Evolutionary conservation across 2,888 invertebrate species (phyloP).

Genomic region (Noctua janthe): DNA sequence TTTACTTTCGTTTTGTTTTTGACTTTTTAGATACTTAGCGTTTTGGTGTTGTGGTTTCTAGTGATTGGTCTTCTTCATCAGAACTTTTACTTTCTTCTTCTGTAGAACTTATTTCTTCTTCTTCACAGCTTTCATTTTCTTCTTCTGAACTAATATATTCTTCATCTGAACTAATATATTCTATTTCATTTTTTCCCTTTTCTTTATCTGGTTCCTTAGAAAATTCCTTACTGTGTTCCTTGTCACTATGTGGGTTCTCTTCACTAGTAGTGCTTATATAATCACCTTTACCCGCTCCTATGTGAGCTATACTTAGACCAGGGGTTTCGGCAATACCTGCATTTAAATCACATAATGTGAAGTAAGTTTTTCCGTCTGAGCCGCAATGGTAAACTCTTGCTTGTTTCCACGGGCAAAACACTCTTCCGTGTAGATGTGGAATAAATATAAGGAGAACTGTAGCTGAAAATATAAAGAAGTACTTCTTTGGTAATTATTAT

Average conservation of each 20-base stretch:
- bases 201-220: not conserved
- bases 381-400: conserved; percentile 37
- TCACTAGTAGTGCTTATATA: conserved; percentile 37
- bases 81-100: not conserved
- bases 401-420: conserved; percentile 39
- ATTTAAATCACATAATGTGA: conserved; percentile 28
- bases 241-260: not conserved
- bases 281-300: conserved; percentile 34
- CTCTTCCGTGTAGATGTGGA: conserved; percentile 4
- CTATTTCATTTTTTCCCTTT: not conserved
- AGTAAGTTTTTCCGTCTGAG: conserved; percentile 22
- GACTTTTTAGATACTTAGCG: conserved; percentile 7
- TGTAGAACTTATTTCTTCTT: not conserved
- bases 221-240: too few relatives aligned
- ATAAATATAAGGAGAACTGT: conserved; percentile 9
- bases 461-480: conserved; percentile 7
- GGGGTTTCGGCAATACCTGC: not conserved
- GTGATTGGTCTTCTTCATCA: not conserved
- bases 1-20: not conserved
- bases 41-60: not conserved
- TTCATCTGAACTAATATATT: not conserved
- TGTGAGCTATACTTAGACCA: conserved; percentile 17
- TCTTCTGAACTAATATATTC: not conserved
- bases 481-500: not conserved
- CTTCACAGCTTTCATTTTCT: not conserved